Conservation (phyloP, 2,113 vertebrate genomes). For the Catharus minimus region DNA sequence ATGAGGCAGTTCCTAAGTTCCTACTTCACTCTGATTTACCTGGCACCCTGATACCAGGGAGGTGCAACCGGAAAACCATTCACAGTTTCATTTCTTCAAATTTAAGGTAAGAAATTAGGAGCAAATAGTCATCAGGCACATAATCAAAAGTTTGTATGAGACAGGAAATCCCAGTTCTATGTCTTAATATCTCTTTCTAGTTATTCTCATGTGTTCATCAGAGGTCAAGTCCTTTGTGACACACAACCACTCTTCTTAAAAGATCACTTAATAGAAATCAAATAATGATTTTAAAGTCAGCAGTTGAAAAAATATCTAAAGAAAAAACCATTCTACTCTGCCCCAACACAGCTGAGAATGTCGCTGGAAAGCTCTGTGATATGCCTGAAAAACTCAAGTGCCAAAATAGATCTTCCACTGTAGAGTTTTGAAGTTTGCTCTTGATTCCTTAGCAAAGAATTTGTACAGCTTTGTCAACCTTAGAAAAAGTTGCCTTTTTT, state of each 20-base stretch:
- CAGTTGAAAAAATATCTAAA: not conserved
- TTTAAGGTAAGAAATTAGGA: not conserved
- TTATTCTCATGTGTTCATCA: not conserved
- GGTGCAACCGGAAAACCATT: not conserved
- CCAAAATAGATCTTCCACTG: conserved; percentile 2
- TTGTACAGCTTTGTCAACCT: conserved; percentile 15
- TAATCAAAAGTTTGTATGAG: not conserved
- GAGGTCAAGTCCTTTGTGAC: not conserved
- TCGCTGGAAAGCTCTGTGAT: not conserved
- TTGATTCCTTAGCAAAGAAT: conserved; percentile 5
- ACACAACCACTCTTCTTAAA: not conserved
- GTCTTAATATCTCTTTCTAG: not conserved
- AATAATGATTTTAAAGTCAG: not conserved
- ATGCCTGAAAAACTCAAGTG: not conserved
- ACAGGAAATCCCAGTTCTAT: not conserved
- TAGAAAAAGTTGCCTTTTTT: not conserved
- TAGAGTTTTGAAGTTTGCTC: not conserved
- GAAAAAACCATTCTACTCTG: not conserved
- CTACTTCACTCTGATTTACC: not conserved
- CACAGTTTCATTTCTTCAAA: not conserved
- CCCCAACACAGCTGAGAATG: not conserved
- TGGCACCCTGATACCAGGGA: not conserved
- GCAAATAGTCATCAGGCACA: not conserved
- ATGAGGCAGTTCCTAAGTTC: not conserved
- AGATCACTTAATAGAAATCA: not conserved